Base-by-base conservation (phyloP, 2,888 invertebrate species). In the Seira musarum region DNA sequence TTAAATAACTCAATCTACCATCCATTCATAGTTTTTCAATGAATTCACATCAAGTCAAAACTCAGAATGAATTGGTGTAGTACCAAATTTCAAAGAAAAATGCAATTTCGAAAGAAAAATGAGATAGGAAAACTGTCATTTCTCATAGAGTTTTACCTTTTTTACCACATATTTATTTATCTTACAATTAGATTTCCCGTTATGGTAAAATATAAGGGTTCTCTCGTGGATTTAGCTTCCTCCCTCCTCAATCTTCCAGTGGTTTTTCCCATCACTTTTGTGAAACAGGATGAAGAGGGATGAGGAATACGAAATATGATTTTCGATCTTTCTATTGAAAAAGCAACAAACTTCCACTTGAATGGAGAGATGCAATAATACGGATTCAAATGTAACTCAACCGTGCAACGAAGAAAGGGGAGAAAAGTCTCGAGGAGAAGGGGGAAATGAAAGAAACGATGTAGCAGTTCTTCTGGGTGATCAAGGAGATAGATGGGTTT, bases 301-400 rank as follows among this genome's bases (percentile, higher is more conserved):
- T 40, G 5, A 13, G 40, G 40, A 40, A 40, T 8, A 40, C 5
- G 40, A 40, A 40, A 40, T 40, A 40, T 40, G 40, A 40, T 68
- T 75, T 67, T 74, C 57, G 53, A 72, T 46, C 65, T 49, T 64
- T 8, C 76, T 30, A 74, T 57, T 76, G 63, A 76, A 76, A 63
- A 30, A 76, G 66, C 67, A 69, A n/a, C 69, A 68, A 76, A 76
- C 76, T 76, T 76, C 64, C 76, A 76, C 76, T 53, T 64, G 69
- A 76, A 68, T 76, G 21, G 64, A 61, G 40, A 40, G 68, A 76
- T 76, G 69, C 22, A 76, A 63, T 76, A 68, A 74, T 21, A 64
- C 35, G 60, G 40, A 40, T 8, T 40, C 5, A 13, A 40, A 40
- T 40, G 13, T 40, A 40, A 57, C 10, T 67, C 46, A 15, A 19